A percentile compares a stretch with the other conserved stretches of the same genome.
Evolutionary conservation across 1,140 invertebrate genomes (phyloP).

Genomic region (Hylyphantes graminicola): DNA sequence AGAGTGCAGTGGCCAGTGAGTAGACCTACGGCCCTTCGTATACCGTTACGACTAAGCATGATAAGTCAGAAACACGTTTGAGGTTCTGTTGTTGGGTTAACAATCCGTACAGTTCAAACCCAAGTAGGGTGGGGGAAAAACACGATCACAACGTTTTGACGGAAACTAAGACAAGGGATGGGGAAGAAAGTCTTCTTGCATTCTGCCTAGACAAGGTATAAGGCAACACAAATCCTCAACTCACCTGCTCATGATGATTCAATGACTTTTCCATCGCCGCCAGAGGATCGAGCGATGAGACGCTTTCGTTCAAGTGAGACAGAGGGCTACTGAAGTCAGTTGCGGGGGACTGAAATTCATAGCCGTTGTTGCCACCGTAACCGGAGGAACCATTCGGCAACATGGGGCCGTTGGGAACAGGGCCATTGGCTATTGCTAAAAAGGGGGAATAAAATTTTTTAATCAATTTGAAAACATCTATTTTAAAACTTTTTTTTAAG

Average conservation of each 20-base stretch:
- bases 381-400: slow-evolving; percentile 35
- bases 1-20: too few relatives aligned
- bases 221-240: neutral
- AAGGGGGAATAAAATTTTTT: neutral
- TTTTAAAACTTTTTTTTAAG: too few relatives aligned
- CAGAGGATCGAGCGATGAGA: slow-evolving; percentile 86
- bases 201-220: too few relatives aligned
- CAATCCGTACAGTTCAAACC: too few relatives aligned
- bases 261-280: slow-evolving; percentile 92
- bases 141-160: too few relatives aligned
- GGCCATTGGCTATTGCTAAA: slow-evolving; percentile 59
- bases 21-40: too few relatives aligned
- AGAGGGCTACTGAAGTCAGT: slow-evolving; percentile 72
- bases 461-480: neutral
- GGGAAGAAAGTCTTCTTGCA: too few relatives aligned
- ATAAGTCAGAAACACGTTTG: too few relatives aligned
- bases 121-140: too few relatives aligned
- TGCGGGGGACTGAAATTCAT: slow-evolving; percentile 62
- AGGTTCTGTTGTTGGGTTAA: too few relatives aligned
- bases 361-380: slow-evolving; percentile 47
- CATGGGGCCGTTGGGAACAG: slow-evolving; percentile 54
- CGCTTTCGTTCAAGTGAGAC: slow-evolving; percentile 81
- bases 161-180: too few relatives aligned
- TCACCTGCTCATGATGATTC: slow-evolving; percentile 69
- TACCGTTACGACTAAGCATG: too few relatives aligned